Conservation (phyloP, 1,140 invertebrate species). For the Drosophila truncata region DNA sequence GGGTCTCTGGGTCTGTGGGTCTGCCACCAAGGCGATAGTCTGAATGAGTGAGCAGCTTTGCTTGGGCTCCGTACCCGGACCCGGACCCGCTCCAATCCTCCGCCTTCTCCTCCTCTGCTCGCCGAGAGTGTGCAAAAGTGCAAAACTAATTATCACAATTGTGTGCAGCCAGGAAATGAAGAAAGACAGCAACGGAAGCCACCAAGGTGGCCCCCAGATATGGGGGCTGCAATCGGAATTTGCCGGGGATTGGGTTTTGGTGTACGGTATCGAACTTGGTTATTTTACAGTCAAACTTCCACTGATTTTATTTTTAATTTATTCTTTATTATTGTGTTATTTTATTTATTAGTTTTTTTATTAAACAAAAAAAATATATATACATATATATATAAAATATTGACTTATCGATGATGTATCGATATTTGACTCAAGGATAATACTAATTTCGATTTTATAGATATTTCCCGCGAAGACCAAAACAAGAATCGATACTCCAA, state of each 20-base stretch:
- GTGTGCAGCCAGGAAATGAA: slow-evolving; percentile 81
- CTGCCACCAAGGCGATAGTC: slow-evolving; percentile 28
- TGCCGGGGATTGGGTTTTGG: slow-evolving; percentile 18
- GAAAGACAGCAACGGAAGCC: slow-evolving; percentile 81
- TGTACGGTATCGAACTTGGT: slow-evolving; percentile 2
- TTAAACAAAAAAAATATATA: too few relatives aligned
- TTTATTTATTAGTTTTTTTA: not conserved
- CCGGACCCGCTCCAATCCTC: not conserved
- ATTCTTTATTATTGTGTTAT: not conserved
- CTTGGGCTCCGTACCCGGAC: slow-evolving; percentile 17
- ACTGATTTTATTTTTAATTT: not conserved
- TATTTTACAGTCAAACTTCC: slow-evolving; percentile 6
- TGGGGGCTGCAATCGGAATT: slow-evolving; percentile 38
- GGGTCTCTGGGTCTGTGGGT: slow-evolving; percentile 8
- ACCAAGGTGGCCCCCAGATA: slow-evolving; percentile 65
- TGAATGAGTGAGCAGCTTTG: slow-evolving; percentile 45
- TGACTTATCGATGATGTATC: not conserved
- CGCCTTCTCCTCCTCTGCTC: not conserved
- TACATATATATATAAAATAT: too few relatives aligned
- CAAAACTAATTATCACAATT: slow-evolving; percentile 84
- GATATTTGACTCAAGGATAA: not conserved
- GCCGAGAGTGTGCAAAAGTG: slow-evolving; percentile 66
- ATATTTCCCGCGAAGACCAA: too few relatives aligned
- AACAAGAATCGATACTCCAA: too few relatives aligned
- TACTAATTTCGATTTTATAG: too few relatives aligned